Evolutionary conservation across 2,888 invertebrate genomes (phyloP).

Genomic region (Neelides folsomi): DNA sequence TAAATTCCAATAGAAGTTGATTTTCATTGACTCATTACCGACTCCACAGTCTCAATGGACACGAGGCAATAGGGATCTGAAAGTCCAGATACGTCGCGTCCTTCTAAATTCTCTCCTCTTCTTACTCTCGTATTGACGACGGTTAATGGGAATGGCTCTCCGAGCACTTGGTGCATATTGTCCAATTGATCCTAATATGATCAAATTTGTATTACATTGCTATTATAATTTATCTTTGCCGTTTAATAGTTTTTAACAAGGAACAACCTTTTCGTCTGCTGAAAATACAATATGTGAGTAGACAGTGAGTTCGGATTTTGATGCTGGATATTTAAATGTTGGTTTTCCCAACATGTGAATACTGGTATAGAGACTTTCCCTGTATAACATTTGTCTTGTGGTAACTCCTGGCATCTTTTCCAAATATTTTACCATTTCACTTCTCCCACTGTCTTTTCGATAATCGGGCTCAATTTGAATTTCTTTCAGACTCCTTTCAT

Average conservation of each 20-base stretch:
- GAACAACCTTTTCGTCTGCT: conserved; percentile 13
- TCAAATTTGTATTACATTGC: conserved; percentile 3
- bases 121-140: conserved; percentile 21
- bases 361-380: conserved; percentile 28
- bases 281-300: conserved; percentile 25
- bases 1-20: neutral
- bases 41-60: conserved; percentile 21
- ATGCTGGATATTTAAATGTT: conserved; percentile 19
- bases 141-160: conserved; percentile 27
- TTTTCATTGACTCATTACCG: conserved; percentile 13
- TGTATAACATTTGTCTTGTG: conserved; percentile 18
- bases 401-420: conserved; percentile 2
- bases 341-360: conserved; percentile 23
- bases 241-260: too few species aligned
- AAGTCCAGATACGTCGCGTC: conserved; percentile 8
- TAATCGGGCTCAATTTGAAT: too few species aligned
- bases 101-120: conserved; percentile 14
- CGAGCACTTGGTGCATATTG: conserved; percentile 23
- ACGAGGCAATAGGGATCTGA: conserved; percentile 26
- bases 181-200: conserved; percentile 17
- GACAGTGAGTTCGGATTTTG: conserved; percentile 21
- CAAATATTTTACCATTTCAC: too few species aligned
- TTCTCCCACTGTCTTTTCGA: too few species aligned
- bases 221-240: neutral
- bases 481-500: too few species aligned